phyloP scores from a whole-genome alignment of 2,113 vertebrate genomes.

The Anarrhichthys ocellatus region DNA sequence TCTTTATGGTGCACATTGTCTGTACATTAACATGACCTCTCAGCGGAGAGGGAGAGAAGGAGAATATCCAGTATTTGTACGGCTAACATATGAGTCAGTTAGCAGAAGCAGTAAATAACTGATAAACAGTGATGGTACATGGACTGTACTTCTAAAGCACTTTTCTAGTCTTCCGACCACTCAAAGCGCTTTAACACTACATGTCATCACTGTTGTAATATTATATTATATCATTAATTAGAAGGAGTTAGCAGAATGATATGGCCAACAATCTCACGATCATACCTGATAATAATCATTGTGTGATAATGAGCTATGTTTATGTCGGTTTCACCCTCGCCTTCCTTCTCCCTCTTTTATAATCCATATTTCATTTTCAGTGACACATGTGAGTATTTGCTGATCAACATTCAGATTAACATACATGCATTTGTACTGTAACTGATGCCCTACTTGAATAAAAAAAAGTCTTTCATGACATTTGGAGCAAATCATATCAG shows the following conservation, averaged over 20 bases:
- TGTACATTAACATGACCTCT: background rate
- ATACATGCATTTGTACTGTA: slow-evolving; percentile 68
- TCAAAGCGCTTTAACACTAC: too few species aligned
- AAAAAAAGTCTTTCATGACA: slow-evolving; percentile 27
- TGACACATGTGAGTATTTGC: background rate
- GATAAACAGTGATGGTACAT: too few species aligned
- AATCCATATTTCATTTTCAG: slow-evolving; percentile 20
- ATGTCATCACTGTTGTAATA: background rate
- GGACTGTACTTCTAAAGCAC: too few species aligned
- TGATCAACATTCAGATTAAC: slow-evolving; percentile 13
- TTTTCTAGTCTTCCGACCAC: too few species aligned
- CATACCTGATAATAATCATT: background rate
- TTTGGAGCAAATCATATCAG: slow-evolving; percentile 18
- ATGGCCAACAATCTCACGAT: background rate
- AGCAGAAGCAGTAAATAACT: background rate
- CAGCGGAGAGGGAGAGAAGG: too few species aligned
- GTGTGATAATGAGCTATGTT: slow-evolving; percentile 8
- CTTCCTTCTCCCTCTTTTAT: background rate
- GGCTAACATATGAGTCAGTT: background rate
- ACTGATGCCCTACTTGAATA: slow-evolving; percentile 35
- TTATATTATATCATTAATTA: background rate
- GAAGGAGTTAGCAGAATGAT: background rate
- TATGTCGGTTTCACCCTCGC: background rate
- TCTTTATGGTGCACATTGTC: background rate
- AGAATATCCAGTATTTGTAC: background rate